A percentile compares a stretch with the other conserved stretches of the same genome.
phyloP scores from a whole-genome alignment of 2,113 vertebrate genomes.

The Nothocercus julius region DNA sequence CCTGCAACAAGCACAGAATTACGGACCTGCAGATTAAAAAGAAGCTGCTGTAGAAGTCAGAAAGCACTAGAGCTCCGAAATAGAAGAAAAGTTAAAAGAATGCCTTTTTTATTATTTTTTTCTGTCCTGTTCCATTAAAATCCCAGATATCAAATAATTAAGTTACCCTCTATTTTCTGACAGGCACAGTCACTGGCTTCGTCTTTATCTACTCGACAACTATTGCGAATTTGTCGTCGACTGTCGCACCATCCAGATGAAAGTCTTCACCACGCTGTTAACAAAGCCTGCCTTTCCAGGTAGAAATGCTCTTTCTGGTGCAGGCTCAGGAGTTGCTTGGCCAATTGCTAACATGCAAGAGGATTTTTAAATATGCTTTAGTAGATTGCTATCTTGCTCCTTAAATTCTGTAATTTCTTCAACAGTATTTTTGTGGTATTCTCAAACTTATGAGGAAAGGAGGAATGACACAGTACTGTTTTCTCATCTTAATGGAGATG shows the following conservation, averaged over 20 bases:
- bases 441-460: not conserved
- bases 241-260: conserved; percentile 90
- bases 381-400: not conserved
- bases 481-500: not conserved
- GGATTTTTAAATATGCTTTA: not conserved
- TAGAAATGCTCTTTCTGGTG: conserved; percentile 49
- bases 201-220: conserved; percentile 92
- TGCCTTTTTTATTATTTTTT: not conserved
- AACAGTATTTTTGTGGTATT: not conserved
- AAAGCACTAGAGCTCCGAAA: not conserved
- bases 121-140: not conserved
- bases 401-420: not conserved
- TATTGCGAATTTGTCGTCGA: conserved; percentile 90
- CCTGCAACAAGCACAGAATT: not conserved
- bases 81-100: not conserved
- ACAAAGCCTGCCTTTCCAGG: conserved; percentile 97
- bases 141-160: conserved; percentile 5
- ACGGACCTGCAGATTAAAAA: not conserved
- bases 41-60: not conserved
- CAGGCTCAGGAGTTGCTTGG: not conserved
- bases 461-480: not conserved
- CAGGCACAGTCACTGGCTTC: conserved; percentile 93
- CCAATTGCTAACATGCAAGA: not conserved
- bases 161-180: conserved; percentile 18
- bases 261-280: conserved; percentile 85